Evolutionary conservation across 2,888 invertebrate species (phyloP), one percentile per base, ranked within the genome.

Genomic region (Timandra comae): DNA sequence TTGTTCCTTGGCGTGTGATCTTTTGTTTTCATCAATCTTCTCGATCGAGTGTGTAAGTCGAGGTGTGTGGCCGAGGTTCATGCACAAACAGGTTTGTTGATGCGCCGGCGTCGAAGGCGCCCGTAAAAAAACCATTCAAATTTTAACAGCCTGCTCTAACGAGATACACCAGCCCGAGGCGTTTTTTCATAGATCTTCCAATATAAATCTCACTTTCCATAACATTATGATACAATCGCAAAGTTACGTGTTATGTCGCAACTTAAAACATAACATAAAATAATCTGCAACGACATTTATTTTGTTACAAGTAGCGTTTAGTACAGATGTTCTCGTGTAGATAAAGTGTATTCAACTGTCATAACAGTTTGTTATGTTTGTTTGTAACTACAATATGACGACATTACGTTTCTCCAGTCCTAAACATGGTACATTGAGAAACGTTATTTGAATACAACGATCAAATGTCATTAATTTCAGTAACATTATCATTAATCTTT

Each of bases 201-300:
- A 64, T 63, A 60, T 50, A 61, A 67, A 63, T 63, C 69, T 77
- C 69, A 72, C 75, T 81, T 76, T 78, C 72, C 54, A 56, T 73
- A 67, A 50, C 64, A 64, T 56, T 41, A 65, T 67, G 67, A 70
- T 74, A 68, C 51, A 53, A 71, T 73, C 69, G 23, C 43, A 35
- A 39, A 30, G 49, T 67, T 63, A 59, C 62, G 60, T 57, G 53
- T 53, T 46, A 44, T 77, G 67, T 61, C 58, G 69, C 60, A 73
- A 72, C 48, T 40, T 30, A 40, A 49, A 49, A 16, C 49, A 52
- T 52, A 59, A 57, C 61, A 63, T 60, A 53, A 70, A 30, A 68
- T 67, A 67, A 72, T 72, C 55, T 59, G 61, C 59, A 60, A 54
- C 56, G 66, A 74, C 74, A 71, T 75, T 72, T 66, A 63, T 71